Evolutionary conservation across 1,140 invertebrate species (phyloP).

Genomic region (Notospermus geniculatus): DNA sequence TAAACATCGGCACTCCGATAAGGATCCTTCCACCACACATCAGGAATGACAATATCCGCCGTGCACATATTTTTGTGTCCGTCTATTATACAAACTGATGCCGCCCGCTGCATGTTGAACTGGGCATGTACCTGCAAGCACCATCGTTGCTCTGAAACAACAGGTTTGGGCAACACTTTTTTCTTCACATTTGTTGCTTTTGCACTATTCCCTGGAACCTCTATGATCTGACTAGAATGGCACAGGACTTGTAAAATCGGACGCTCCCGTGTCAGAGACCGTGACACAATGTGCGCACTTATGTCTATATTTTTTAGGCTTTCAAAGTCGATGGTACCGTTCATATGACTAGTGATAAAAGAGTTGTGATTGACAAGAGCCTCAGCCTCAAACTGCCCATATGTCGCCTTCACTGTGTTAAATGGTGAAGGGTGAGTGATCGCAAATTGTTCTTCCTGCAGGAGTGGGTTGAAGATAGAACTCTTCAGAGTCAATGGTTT

Average conservation of each 20-base stretch:
- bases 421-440: conserved; percentile 73
- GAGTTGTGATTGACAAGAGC: conserved; percentile 6
- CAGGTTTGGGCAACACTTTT: conserved; percentile 46
- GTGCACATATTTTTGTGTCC: conserved; percentile 14
- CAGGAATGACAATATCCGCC: conserved; percentile 9
- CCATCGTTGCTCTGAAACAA: background rate
- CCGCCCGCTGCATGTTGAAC: conserved; percentile 58
- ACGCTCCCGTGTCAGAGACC: conserved; percentile 77
- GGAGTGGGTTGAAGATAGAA: conserved; percentile 7
- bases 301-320: conserved; percentile 62
- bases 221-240: conserved; percentile 66
- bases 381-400: conserved; percentile 89
- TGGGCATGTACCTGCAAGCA: conserved; percentile 58
- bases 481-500: conserved; percentile 13
- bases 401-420: conserved; percentile 81
- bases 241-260: conserved; percentile 85
- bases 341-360: conserved; percentile 8
- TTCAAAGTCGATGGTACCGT: background rate
- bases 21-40: conserved; percentile 68
- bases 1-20: conserved; percentile 23
- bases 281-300: conserved; percentile 83
- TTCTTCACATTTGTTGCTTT: conserved; percentile 66
- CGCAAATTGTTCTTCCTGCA: conserved; percentile 14
- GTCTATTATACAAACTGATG: conserved; percentile 15
- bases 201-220: conserved; percentile 42